Base-by-base conservation (phyloP, 2,113 vertebrate species). In the Otocyon megalotis region DNA sequence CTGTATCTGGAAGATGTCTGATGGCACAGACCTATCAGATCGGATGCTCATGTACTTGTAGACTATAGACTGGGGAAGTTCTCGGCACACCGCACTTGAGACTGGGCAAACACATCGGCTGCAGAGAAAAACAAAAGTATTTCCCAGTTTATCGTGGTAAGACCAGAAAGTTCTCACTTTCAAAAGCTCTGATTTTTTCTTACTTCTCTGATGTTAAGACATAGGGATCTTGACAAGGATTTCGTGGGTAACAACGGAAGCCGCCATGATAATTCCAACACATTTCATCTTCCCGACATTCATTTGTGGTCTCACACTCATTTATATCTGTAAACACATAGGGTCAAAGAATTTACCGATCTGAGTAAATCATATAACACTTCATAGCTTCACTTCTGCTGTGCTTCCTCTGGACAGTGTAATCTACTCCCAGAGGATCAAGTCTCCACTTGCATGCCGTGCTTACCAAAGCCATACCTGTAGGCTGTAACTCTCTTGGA, bases 1-100 rank as follows among this genome's bases (percentile, higher is more conserved):
- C 98, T 99, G 99, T 98, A 99, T 99, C 98, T 99, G 99, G 98
- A 99, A 99, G 98, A 99, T 99, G 94, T 99, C 99, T 0, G 99
- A 99, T n/a, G 99, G 99, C 87, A 99, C 99, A 0, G 99, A 98
- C 91, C 99, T 98, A 43, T 99, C 99, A 0, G 99, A 99, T 74
- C 99, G 99, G 98, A 99, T 99, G 98, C 99, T 99, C 99, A 99
- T 99, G 97, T 99, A 99, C 94, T 99, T 99, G 99, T 99, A 99
- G 95, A 99, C 99, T 48, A 99, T 99, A 4, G 99, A 99, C 22
- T 99, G 99, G 8, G 99, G 99, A 90, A 99, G 98, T 35, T 99
- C 99, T 69, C 99, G 98, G 97, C 99, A 99, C 30, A 99, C 98
- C 0, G 98, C 80, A 0, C 98, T 98, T 71, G 98, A 98, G 32